Evolutionary conservation across 2,888 invertebrate genomes (phyloP).

Genomic region (Tryphoninae sp.): DNA sequence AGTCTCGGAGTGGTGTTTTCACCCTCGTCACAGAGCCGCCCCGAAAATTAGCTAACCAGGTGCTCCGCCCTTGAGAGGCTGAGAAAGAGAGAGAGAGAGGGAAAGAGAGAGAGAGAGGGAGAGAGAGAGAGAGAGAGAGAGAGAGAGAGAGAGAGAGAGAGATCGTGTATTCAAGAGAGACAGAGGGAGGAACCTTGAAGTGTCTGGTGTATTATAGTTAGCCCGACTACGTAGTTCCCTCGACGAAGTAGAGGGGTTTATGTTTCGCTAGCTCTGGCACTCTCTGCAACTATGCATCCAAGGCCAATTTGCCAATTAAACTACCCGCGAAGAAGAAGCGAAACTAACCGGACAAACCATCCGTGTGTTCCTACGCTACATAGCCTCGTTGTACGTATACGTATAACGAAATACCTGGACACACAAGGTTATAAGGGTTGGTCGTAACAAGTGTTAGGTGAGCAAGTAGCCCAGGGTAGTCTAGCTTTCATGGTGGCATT

Average conservation of each 20-base stretch:
- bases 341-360: conserved; percentile 72
- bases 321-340: conserved; percentile 75
- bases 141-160: background rate
- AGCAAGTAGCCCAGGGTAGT: conserved; percentile 43
- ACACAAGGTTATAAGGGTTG: conserved; percentile 3
- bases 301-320: conserved; percentile 78
- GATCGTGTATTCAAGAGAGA: too few species aligned
- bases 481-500: conserved; percentile 44
- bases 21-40: conserved; percentile 53
- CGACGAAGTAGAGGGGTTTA: conserved; percentile 16
- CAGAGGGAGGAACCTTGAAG: background rate
- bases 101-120: background rate
- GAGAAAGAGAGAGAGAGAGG: background rate
- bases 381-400: conserved; percentile 48
- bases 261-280: conserved; percentile 21
- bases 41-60: conserved; percentile 50
- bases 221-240: conserved; percentile 12
- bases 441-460: conserved; percentile 58
- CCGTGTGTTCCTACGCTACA: conserved; percentile 22
- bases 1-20: conserved; percentile 48
- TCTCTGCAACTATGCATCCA: conserved; percentile 47
- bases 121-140: background rate
- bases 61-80: conserved; percentile 13
- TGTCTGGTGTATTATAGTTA: conserved; percentile 16
- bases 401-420: conserved; percentile 56